These are phyloP conservation scores for Heterotis niloticus DNA, from an alignment of 2,113 vertebrate genomes.

Conservation along the genomic window DNA sequence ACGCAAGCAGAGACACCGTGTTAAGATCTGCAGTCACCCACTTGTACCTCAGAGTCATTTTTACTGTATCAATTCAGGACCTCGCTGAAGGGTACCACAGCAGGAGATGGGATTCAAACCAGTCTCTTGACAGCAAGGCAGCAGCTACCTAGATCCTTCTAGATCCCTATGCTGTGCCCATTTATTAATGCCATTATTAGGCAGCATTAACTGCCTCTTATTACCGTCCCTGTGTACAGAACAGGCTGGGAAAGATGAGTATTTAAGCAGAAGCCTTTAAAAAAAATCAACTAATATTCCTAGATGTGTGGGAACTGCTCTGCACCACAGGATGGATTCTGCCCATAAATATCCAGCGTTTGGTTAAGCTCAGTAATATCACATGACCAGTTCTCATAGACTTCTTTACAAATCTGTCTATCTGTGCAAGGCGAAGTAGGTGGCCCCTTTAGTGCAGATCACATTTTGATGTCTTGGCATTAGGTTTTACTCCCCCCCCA, in stretches of 20 bases:
- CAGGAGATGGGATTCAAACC: too few relatives aligned
- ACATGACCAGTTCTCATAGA: conserved; percentile 16
- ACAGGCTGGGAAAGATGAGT: not conserved
- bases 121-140: too few relatives aligned
- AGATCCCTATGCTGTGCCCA: too few relatives aligned
- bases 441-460: conserved; percentile 28
- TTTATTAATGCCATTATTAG: too few relatives aligned
- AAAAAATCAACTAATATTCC: not conserved
- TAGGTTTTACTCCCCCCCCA: conserved; percentile 3
- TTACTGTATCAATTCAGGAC: too few relatives aligned
- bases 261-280: not conserved
- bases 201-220: too few relatives aligned
- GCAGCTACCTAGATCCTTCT: too few relatives aligned
- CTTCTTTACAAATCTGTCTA: conserved; percentile 19
- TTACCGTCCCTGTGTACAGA: too few relatives aligned
- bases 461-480: conserved; percentile 27
- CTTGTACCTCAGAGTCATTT: too few relatives aligned
- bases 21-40: too few relatives aligned
- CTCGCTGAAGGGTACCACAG: too few relatives aligned
- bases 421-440: conserved; percentile 13
- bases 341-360: conserved; percentile 27
- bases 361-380: not conserved
- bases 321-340: conserved; percentile 36
- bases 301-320: conserved; percentile 19
- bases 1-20: too few relatives aligned